Percentiles rank a stretch among this genome's conserved stretches.
These are phyloP conservation scores for Brachyistius frenatus DNA, from an alignment of 2,113 vertebrate genomes.

Conservation along the genomic window DNA sequence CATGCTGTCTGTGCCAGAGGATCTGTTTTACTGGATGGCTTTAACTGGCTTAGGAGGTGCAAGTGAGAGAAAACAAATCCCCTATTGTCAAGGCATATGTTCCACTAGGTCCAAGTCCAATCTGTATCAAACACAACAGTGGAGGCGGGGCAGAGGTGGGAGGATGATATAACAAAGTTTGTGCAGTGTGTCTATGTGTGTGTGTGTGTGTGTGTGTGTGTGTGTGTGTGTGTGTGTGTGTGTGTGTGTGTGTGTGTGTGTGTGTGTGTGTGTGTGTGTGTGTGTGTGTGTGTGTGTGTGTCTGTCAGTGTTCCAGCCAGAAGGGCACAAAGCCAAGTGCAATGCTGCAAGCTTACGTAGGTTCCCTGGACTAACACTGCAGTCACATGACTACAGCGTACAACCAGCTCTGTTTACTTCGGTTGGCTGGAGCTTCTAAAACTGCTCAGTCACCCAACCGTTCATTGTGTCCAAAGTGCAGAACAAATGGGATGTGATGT, in stretches of 20 bases:
- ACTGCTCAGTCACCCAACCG: conserved; percentile 54
- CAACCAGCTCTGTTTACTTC: conserved; percentile 62
- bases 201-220: not conserved
- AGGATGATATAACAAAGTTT: conserved; percentile 66
- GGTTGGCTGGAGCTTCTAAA: conserved; percentile 56
- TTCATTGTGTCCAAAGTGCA: conserved; percentile 47
- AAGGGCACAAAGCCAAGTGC: conserved; percentile 69
- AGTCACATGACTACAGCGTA: conserved; percentile 62
- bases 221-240: conserved; percentile 14
- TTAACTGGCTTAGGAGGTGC: conserved; percentile 63
- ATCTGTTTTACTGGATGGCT: conserved; percentile 53
- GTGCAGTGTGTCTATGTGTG: conserved; percentile 9
- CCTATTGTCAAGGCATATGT: conserved; percentile 74
- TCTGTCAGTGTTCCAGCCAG: conserved; percentile 34
- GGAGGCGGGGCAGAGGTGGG: conserved; percentile 52
- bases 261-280: not conserved
- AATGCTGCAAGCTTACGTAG: conserved; percentile 61
- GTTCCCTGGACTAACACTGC: conserved; percentile 56
- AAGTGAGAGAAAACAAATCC: conserved; percentile 71
- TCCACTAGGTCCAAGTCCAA: conserved; percentile 59
- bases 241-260: not conserved
- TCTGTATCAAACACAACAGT: conserved; percentile 56
- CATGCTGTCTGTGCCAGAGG: conserved; percentile 40
- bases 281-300: conserved; percentile 14
- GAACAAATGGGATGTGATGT: conserved; percentile 42